Conservation (phyloP, 1,140 invertebrate genomes). For the Meloidogyne floridensis region DNA sequence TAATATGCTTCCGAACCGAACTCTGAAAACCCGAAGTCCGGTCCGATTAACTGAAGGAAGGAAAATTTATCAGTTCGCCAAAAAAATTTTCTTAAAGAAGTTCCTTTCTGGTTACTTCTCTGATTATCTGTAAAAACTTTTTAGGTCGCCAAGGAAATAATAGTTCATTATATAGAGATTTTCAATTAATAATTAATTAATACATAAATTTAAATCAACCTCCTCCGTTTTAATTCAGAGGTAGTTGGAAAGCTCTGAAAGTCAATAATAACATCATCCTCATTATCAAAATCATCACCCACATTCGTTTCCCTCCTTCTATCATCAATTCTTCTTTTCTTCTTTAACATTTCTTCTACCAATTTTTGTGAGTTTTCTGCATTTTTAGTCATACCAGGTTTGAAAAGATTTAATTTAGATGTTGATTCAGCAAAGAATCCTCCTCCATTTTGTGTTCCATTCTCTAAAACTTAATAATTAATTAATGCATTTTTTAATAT, state of each 20-base stretch:
- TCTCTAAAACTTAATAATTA: background rate
- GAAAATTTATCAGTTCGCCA: too few species aligned
- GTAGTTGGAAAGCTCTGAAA: background rate
- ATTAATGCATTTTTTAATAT: background rate
- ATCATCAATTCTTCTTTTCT: background rate
- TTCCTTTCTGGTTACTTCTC: too few species aligned
- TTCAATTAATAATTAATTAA: too few species aligned
- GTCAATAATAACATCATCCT: background rate
- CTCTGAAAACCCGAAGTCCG: too few species aligned
- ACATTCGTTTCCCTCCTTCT: background rate
- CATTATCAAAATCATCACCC: background rate
- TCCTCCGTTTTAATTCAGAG: background rate
- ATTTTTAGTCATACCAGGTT: background rate
- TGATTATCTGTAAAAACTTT: too few species aligned
- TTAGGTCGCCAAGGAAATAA: too few species aligned
- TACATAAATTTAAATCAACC: background rate
- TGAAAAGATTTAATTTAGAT: background rate
- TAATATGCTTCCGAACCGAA: too few species aligned
- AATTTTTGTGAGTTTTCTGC: background rate
- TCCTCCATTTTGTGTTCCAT: background rate
- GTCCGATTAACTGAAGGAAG: too few species aligned
- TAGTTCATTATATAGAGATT: too few species aligned
- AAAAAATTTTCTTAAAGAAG: too few species aligned
- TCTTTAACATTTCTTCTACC: background rate
- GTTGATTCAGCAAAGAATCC: background rate